phyloP scores from a whole-genome alignment of 2,797 vertebrate species.

The Fistularia commersonii region DNA sequence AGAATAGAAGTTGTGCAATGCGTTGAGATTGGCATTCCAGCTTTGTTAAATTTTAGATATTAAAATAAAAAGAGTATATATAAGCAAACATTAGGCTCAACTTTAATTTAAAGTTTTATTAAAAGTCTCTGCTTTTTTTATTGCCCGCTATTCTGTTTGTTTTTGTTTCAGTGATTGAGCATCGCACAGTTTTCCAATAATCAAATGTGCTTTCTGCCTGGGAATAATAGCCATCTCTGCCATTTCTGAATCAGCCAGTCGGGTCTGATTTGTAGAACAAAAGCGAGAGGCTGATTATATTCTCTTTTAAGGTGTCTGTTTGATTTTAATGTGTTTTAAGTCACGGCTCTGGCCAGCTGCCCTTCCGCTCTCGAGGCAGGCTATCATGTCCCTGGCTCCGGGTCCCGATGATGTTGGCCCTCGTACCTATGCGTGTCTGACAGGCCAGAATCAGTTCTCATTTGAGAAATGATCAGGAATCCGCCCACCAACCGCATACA shows the following conservation, averaged over 20 bases:
- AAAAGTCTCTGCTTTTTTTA: slow-evolving; percentile 24
- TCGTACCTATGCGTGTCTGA: slow-evolving; percentile 57
- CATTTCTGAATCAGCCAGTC: slow-evolving; percentile 50
- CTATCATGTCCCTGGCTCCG: slow-evolving; percentile 48
- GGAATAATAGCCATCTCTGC: slow-evolving; percentile 36
- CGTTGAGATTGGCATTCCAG: too few species aligned
- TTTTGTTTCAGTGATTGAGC: slow-evolving; percentile 17
- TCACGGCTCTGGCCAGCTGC: slow-evolving; percentile 61
- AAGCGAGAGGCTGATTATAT: slow-evolving; percentile 63
- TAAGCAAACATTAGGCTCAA: neutral
- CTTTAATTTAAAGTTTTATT: slow-evolving; percentile 28
- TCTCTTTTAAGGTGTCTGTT: slow-evolving; percentile 60
- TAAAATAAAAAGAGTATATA: too few species aligned
- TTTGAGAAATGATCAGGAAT: slow-evolving; percentile 40
- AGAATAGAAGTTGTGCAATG: neutral
- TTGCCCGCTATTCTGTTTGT: slow-evolving; percentile 28
- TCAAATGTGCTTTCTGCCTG: slow-evolving; percentile 27
- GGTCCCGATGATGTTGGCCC: slow-evolving; percentile 41
- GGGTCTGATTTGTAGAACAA: slow-evolving; percentile 51
- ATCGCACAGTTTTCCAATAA: slow-evolving; percentile 41
- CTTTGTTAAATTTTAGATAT: too few species aligned
- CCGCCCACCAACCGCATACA: slow-evolving; percentile 27
- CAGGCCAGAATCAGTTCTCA: slow-evolving; percentile 55
- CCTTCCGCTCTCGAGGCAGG: slow-evolving; percentile 45
- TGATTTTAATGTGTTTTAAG: slow-evolving; percentile 69